Conservation (phyloP, 2,113 vertebrate species). For the Nannospalax galili region DNA sequence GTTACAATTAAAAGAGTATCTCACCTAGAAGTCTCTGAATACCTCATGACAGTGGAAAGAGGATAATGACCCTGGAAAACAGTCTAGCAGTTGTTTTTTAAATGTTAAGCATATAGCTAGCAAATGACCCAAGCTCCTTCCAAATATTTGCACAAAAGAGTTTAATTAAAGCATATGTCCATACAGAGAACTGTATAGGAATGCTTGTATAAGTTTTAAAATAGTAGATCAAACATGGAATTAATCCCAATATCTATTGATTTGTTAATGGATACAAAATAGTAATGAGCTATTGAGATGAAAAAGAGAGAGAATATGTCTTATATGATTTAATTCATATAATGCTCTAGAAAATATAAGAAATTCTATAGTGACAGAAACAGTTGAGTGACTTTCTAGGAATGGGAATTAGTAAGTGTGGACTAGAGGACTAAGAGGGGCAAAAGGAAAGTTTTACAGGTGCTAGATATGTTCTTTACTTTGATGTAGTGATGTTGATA, state of each 20-base stretch:
- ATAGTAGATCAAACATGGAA: background rate
- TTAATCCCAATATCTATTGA: background rate
- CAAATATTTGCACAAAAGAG: background rate
- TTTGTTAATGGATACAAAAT: constrained; percentile 5
- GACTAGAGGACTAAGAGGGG: background rate
- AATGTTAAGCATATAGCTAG: background rate
- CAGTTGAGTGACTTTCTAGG: background rate
- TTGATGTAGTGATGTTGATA: background rate
- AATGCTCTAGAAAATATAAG: background rate
- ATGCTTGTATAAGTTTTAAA: background rate
- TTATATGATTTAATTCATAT: background rate
- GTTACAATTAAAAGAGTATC: background rate
- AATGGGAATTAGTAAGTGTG: background rate
- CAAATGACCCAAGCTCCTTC: background rate
- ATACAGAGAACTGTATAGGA: background rate
- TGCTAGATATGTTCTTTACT: background rate
- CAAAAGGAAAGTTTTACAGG: background rate
- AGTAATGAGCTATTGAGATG: background rate
- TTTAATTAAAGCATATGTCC: background rate
- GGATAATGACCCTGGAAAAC: background rate
- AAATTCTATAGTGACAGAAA: background rate
- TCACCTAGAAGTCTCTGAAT: background rate
- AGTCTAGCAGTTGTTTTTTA: background rate
- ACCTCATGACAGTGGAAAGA: background rate
- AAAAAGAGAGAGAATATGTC: background rate